Evolutionary conservation across 2,113 vertebrate species (phyloP).

Genomic region (Corythoichthys intestinalis): DNA sequence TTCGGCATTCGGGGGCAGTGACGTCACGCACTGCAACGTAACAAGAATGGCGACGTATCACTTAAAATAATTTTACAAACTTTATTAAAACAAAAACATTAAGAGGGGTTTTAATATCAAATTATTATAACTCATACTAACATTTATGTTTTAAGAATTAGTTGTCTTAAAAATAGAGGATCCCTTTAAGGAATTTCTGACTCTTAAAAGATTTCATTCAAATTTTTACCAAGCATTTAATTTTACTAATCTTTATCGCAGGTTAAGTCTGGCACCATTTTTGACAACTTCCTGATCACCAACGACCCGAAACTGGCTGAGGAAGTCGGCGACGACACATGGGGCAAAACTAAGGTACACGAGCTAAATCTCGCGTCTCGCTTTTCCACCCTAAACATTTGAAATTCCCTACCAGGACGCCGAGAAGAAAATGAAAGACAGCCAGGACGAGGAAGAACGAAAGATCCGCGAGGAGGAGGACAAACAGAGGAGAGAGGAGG

Average conservation of each 20-base stretch:
- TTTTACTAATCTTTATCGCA: slow-evolving; percentile 34
- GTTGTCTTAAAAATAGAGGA: no score
- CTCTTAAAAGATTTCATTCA: neutral
- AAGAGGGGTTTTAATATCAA: no score
- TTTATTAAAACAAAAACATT: no score
- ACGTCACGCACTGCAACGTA: no score
- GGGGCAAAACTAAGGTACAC: slow-evolving; percentile 76
- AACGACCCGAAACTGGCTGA: slow-evolving; percentile 78
- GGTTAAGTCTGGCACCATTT: slow-evolving; percentile 83
- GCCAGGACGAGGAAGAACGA: slow-evolving; percentile 73
- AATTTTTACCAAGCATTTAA: neutral
- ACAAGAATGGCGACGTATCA: no score
- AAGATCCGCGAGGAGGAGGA: slow-evolving; percentile 68
- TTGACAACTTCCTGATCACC: slow-evolving; percentile 82
- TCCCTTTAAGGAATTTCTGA: no score
- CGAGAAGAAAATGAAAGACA: slow-evolving; percentile 79
- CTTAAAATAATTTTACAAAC: no score
- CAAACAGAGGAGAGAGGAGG: slow-evolving; percentile 53
- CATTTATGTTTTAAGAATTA: no score
- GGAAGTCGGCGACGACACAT: slow-evolving; percentile 75
- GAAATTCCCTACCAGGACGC: slow-evolving; percentile 59
- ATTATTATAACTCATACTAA: no score
- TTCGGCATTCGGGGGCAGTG: no score
- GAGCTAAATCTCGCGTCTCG: neutral
- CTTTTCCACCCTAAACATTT: neutral